Base-by-base conservation (phyloP, 2,113 vertebrate genomes). In the Maccullochella peelii region DNA sequence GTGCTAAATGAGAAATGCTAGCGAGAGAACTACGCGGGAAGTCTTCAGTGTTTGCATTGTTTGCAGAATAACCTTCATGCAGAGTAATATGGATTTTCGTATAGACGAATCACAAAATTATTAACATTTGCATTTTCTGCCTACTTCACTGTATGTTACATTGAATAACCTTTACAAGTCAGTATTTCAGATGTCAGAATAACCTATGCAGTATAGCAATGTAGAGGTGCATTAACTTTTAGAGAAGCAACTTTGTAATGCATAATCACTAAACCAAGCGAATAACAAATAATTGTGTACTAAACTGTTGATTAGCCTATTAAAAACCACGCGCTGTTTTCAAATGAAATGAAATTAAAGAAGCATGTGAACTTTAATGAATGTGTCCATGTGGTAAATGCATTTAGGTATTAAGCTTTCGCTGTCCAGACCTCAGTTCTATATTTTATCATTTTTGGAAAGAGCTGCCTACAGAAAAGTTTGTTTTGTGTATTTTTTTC, bases 271-370 rank as follows among this genome's bases (percentile, higher is more conserved):
- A 47, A 80, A 65, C 18, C 0, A 59, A 71, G n/a, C 52, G 36
- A 73, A 8, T 20, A 40, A 63, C 0, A 70, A 38, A 25, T 58
- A 18, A 0, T 11, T 73, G 2, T 82, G 23, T 0, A 72, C 0
- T 58, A 11, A 57, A 25, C 0, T 69, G 21, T 59, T 83, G 3
- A 18, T 27, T 38, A 30, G 1, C 2, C 0, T 61, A 42, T 6
- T 72, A 25, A 20, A 40, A 59, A 14, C 23, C 2, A 30, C 2
- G 15, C 5, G 0, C 18, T 71, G 18, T 67, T 71, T 67, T 18
- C 0, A 59, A 63, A 69, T 74, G 8, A 81, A 78, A 74, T 1
- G 6, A 11, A 66, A 74, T 59, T 72, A 70, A 87, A 89, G 27
- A n/a, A 23, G 15, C 15, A 59, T 16, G 4, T 67, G 2, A 81